Evolutionary conservation across 1,140 invertebrate genomes (phyloP).

Genomic region (Muscidifurax raptorellus): DNA sequence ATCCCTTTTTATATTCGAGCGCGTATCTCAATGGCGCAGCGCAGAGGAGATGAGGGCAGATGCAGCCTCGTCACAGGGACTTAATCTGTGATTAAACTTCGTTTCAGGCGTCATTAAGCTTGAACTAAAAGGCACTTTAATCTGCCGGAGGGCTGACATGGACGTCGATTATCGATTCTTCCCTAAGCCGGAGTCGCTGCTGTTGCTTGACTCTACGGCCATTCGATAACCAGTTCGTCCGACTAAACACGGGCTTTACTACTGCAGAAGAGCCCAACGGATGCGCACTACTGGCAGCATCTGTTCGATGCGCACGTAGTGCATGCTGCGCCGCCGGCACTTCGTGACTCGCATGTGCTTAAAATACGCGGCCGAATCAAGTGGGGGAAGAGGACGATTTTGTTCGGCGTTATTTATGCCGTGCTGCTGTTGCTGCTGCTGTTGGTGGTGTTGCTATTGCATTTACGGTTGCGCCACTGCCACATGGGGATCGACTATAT

Average conservation of each 20-base stretch:
- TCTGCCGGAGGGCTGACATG: slow-evolving; percentile 65
- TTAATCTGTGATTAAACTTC: slow-evolving; percentile 72
- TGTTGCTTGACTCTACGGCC: slow-evolving; percentile 64
- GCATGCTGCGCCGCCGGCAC: not conserved
- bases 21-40: not conserved
- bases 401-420: slow-evolving; percentile 7
- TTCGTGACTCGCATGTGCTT: slow-evolving; percentile 32
- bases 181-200: slow-evolving; percentile 58
- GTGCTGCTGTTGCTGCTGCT: not conserved
- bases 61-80: not conserved
- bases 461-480: no score
- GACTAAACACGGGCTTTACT: slow-evolving; percentile 52
- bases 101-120: slow-evolving; percentile 71
- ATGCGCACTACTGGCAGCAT: slow-evolving; percentile 36
- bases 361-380: not conserved
- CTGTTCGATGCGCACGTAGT: slow-evolving; percentile 45
- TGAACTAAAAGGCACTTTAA: slow-evolving; percentile 70
- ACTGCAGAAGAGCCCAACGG: slow-evolving; percentile 43
- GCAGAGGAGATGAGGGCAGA: not conserved
- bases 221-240: slow-evolving; percentile 61
- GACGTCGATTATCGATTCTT: slow-evolving; percentile 69
- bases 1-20: not conserved
- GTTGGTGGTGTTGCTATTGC: no score
- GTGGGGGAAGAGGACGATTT: not conserved
- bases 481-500: not conserved